Conservation (phyloP, 2,797 vertebrate species). For the Tympanoctomys barrerae region DNA sequence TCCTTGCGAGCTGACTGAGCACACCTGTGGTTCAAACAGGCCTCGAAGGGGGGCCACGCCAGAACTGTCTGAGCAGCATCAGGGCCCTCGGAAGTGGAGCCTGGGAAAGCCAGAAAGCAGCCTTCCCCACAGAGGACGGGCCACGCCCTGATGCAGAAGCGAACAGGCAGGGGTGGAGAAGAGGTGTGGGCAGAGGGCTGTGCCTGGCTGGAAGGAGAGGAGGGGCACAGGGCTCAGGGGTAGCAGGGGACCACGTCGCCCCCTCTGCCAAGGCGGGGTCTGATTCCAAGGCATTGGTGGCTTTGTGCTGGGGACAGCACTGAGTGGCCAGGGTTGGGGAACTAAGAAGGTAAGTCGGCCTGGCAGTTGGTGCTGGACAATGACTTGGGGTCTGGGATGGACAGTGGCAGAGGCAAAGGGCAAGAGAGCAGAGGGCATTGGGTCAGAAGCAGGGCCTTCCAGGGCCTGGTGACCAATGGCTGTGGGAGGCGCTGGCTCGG, state of each 20-base stretch:
- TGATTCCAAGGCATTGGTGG: neutral
- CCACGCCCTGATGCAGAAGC: neutral
- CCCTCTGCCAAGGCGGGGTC: neutral
- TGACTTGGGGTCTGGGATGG: neutral
- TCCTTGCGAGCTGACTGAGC: fast-evolving
- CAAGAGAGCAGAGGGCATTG: fast-evolving
- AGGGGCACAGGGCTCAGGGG: no score
- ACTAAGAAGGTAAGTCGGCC: neutral
- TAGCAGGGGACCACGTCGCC: fast-evolving
- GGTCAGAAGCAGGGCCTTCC: neutral
- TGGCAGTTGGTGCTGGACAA: neutral
- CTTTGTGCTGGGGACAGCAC: no score
- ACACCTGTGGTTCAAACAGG: neutral
- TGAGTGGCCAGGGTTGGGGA: neutral
- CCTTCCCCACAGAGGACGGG: neutral
- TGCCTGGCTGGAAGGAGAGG: neutral
- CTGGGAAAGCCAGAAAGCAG: neutral
- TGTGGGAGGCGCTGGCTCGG: fast-evolving
- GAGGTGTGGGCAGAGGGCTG: neutral
- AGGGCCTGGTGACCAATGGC: neutral
- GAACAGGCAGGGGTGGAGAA: neutral
- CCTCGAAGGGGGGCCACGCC: neutral
- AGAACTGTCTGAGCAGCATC: neutral
- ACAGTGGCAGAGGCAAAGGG: neutral
- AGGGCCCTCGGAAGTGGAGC: neutral